These are phyloP conservation scores for Capreolus pygargus DNA, from an alignment of 2,113 vertebrate genomes.

Conservation along the genomic window DNA sequence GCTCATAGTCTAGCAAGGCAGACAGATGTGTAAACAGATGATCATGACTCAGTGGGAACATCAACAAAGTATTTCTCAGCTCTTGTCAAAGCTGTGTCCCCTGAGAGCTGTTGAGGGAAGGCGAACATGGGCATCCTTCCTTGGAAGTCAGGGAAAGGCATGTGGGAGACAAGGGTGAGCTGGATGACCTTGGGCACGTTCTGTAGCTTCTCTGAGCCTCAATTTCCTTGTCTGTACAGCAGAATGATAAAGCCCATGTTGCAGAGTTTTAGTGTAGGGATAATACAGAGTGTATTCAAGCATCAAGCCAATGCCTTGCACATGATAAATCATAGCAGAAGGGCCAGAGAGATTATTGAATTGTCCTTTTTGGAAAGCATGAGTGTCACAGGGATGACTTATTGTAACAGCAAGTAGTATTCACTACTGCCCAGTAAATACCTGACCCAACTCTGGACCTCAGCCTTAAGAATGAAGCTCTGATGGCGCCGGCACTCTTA, in stretches of 20 bases:
- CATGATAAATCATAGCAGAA: neutral
- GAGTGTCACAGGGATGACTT: neutral
- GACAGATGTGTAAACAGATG: slow-evolving; percentile 12
- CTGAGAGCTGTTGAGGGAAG: neutral
- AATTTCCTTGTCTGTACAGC: slow-evolving; percentile 6
- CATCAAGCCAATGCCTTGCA: neutral
- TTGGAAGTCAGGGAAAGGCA: neutral
- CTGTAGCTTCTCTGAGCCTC: neutral
- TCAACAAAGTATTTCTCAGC: neutral
- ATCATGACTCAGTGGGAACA: neutral
- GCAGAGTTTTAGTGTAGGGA: neutral
- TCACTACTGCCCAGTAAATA: neutral
- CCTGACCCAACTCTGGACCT: neutral
- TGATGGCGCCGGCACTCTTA: fast-evolving
- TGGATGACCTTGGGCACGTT: neutral
- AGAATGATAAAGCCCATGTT: neutral
- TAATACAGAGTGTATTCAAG: neutral
- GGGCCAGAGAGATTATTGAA: neutral
- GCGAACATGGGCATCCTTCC: neutral
- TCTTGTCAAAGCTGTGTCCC: neutral
- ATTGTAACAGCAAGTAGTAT: neutral
- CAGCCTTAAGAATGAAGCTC: neutral
- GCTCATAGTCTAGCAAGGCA: neutral
- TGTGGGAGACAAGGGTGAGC: neutral
- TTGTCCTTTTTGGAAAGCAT: neutral